Conservation (phyloP, 2,113 vertebrate genomes). For the Dasypus novemcinctus region DNA sequence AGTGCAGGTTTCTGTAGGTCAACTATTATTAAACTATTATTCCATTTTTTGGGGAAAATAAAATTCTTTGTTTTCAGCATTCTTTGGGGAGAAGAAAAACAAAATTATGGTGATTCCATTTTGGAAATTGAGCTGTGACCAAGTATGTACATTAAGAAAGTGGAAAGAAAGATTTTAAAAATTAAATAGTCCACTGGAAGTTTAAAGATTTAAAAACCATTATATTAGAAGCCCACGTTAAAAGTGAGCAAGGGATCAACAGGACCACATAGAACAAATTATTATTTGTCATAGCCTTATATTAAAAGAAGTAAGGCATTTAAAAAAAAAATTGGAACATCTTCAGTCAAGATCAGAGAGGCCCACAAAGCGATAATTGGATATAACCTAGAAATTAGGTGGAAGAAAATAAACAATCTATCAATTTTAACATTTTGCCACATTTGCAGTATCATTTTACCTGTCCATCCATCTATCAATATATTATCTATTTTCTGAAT, state of each 20-base stretch:
- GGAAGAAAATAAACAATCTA: background rate
- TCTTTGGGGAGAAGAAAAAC: conserved; percentile 20
- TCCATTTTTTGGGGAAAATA: conserved; percentile 9
- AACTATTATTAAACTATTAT: conserved; percentile 10
- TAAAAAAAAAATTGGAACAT: background rate
- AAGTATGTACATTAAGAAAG: conserved; percentile 38
- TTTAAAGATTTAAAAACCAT: conserved; percentile 7
- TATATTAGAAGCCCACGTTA: background rate
- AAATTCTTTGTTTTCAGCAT: background rate
- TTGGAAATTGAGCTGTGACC: conserved; percentile 5
- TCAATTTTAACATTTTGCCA: no score
- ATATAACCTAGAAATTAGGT: background rate
- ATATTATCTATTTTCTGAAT: no score
- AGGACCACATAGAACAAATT: background rate
- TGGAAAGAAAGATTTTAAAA: conserved; percentile 19
- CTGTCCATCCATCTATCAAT: no score
- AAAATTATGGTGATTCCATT: background rate
- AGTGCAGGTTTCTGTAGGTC: conserved; percentile 22
- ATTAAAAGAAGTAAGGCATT: background rate
- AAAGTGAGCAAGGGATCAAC: background rate
- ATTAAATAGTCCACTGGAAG: background rate
- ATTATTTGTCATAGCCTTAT: conserved; percentile 13
- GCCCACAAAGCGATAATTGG: background rate
- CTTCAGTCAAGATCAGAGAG: background rate
- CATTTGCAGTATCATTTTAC: no score